phyloP scores from a whole-genome alignment of 1,140 invertebrate species.

The Andrena cerasifolii region DNA sequence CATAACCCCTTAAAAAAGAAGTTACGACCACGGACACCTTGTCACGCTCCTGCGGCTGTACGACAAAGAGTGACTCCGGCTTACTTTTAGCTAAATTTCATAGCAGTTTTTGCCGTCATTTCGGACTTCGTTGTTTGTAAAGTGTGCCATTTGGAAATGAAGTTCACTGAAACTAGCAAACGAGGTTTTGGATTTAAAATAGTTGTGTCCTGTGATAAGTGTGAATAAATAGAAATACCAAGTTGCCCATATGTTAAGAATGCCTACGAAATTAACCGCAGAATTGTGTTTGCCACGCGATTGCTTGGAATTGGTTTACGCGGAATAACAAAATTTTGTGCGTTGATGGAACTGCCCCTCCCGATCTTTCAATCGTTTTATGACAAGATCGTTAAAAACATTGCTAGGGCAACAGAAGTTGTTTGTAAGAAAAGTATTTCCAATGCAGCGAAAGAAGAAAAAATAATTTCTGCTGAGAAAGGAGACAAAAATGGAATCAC shows the following conservation, averaged over 20 bases:
- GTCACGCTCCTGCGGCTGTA: no score
- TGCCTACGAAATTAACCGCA: slow-evolving; percentile 22
- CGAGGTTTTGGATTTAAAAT: slow-evolving; percentile 13
- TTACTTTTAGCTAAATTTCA: no score
- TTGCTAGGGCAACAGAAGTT: no score
- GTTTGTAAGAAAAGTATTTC: no score
- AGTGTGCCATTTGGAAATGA: neutral
- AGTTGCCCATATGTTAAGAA: slow-evolving; percentile 16
- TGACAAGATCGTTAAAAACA: slow-evolving; percentile 3
- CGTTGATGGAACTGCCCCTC: neutral
- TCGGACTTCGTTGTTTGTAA: neutral
- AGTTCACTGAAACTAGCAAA: slow-evolving; percentile 2
- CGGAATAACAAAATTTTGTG: slow-evolving; percentile 11
- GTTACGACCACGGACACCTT: no score
- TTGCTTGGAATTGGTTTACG: slow-evolving; percentile 4
- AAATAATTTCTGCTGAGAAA: no score
- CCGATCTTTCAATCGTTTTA: slow-evolving; percentile 21
- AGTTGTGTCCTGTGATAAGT: neutral
- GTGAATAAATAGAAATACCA: slow-evolving; percentile 1
- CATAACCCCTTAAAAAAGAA: no score
- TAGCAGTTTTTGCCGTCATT: no score
- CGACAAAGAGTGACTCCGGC: no score
- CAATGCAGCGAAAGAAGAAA: no score
- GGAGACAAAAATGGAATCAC: no score
- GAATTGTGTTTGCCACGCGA: slow-evolving; percentile 25